Conservation (phyloP, 2,113 vertebrate genomes). For the Theropithecus gelada region DNA sequence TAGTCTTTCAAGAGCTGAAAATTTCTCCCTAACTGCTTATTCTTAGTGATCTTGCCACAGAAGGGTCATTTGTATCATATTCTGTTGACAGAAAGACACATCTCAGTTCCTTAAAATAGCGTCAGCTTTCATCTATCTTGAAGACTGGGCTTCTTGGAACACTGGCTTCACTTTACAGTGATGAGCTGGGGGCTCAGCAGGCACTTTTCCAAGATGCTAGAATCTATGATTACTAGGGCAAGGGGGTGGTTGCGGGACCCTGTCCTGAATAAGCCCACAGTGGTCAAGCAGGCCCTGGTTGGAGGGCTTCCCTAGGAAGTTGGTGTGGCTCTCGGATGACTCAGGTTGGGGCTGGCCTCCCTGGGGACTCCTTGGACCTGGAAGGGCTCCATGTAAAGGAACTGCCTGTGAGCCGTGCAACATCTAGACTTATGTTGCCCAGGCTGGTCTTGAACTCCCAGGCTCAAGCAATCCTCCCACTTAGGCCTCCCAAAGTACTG, state of each 20-base stretch:
- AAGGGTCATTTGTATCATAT: slow-evolving; percentile 4
- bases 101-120: slow-evolving; percentile 56
- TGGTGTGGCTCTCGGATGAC: background rate
- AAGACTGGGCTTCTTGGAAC: background rate
- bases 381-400: background rate
- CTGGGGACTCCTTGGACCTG: background rate
- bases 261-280: background rate
- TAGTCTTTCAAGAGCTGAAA: slow-evolving; percentile 43
- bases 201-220: background rate
- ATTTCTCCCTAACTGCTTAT: background rate
- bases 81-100: background rate
- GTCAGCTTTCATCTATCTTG: background rate
- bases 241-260: accelerated
- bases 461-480: no score
- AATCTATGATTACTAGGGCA: background rate
- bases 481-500: no score
- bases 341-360: background rate
- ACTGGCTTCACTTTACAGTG: background rate
- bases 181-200: background rate
- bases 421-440: background rate
- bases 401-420: background rate
- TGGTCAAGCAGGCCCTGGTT: background rate
- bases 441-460: no score
- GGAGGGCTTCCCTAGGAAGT: background rate
- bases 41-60: slow-evolving; percentile 16